Percentiles rank a stretch among this genome's conserved stretches.
phyloP scores from a whole-genome alignment of 2,797 vertebrate genomes.

The Bovichtus diacanthus region DNA sequence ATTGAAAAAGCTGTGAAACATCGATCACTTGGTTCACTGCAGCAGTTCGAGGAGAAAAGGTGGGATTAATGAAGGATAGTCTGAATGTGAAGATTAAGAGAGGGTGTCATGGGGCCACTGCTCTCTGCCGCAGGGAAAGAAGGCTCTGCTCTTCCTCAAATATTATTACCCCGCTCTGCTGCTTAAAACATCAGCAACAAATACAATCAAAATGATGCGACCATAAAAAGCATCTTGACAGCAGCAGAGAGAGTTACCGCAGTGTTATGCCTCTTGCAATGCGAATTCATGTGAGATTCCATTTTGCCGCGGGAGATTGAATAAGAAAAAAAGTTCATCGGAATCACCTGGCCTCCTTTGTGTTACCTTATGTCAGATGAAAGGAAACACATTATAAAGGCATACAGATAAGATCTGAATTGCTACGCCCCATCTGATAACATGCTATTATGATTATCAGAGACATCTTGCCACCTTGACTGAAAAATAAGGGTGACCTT shows the following conservation, averaged over 20 bases:
- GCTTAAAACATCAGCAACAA: slow-evolving; percentile 55
- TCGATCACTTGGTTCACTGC: slow-evolving; percentile 61
- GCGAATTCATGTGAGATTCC: slow-evolving; percentile 64
- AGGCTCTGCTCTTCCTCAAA: slow-evolving; percentile 47
- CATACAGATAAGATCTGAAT: slow-evolving; percentile 80
- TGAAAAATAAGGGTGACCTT: slow-evolving; percentile 74
- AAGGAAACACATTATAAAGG: slow-evolving; percentile 60
- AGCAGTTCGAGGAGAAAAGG: slow-evolving; percentile 21
- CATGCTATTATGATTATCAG: slow-evolving; percentile 77
- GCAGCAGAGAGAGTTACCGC: slow-evolving; percentile 29
- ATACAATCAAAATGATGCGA: slow-evolving; percentile 59
- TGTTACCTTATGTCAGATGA: slow-evolving; percentile 63
- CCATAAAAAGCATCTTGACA: slow-evolving; percentile 58
- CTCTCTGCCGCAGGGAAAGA: slow-evolving; percentile 36
- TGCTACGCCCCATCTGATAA: slow-evolving; percentile 77
- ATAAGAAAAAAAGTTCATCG: slow-evolving; percentile 42
- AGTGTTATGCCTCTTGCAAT: slow-evolving; percentile 56
- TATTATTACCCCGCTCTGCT: slow-evolving; percentile 48
- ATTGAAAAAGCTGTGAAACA: slow-evolving; percentile 55
- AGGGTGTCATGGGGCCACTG: slow-evolving; percentile 25
- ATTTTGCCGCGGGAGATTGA: slow-evolving; percentile 60
- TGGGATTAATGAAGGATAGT: slow-evolving; percentile 26
- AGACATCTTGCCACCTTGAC: slow-evolving; percentile 74
- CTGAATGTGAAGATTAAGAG: slow-evolving; percentile 57
- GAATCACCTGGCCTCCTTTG: slow-evolving; percentile 65